Evolutionary conservation across 1,140 invertebrate genomes (phyloP).

Genomic region (Eumeta japonica): DNA sequence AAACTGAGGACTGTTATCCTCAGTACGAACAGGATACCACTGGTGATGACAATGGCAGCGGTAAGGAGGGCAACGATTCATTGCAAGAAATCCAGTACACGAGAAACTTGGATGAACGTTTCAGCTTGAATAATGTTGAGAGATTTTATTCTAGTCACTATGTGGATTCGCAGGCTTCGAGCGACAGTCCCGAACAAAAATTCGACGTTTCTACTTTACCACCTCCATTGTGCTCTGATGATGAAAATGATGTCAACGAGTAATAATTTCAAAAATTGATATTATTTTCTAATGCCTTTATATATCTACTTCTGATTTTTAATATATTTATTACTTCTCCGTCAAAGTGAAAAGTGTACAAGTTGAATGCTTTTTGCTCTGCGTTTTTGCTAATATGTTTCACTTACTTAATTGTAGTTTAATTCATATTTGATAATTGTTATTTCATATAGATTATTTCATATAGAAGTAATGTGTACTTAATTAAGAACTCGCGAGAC

Average conservation of each 20-base stretch:
- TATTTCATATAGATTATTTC: too few species aligned
- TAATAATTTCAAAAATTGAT: conserved; percentile 13
- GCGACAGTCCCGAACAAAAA: conserved; percentile 63
- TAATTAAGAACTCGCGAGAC: too few species aligned
- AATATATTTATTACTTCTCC: too few species aligned
- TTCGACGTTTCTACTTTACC: conserved; percentile 69
- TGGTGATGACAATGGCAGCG: too few species aligned
- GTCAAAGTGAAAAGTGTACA: too few species aligned
- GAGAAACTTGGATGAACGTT: conserved; percentile 43
- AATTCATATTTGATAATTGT: too few species aligned
- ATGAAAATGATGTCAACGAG: conserved; percentile 61
- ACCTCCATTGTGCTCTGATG: conserved; percentile 65
- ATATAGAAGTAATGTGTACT: too few species aligned
- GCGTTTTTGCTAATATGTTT: not conserved
- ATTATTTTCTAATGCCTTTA: not conserved
- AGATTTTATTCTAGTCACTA: conserved; percentile 52
- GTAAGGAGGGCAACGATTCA: conserved; percentile 17
- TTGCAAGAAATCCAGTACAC: conserved; percentile 28
- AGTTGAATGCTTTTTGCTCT: not conserved
- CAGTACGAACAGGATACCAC: conserved; percentile 43
- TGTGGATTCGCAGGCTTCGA: conserved; percentile 50
- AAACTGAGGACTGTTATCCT: conserved; percentile 54
- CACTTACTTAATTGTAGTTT: not conserved
- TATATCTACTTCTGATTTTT: too few species aligned
- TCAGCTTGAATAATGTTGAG: conserved; percentile 48